A percentile compares a stretch with the other conserved stretches of the same genome.
These are phyloP conservation scores for Drosophila sp. DNA, from an alignment of 1,140 invertebrate species.

Conservation along the genomic window DNA sequence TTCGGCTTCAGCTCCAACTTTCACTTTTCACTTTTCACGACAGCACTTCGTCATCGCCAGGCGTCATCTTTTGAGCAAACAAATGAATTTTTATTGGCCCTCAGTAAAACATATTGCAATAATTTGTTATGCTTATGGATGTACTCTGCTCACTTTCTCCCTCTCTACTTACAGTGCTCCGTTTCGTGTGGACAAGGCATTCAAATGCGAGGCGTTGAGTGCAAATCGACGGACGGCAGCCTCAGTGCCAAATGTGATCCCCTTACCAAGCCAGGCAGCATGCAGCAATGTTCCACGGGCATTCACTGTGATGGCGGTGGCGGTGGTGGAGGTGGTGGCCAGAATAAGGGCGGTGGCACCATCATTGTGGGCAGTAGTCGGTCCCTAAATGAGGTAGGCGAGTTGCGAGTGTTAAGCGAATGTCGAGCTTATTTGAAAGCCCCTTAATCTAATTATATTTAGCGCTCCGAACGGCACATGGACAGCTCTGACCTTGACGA, in stretches of 20 bases:
- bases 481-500: slow-evolving; percentile 68
- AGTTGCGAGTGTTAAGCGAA: neutral
- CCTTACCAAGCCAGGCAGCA: slow-evolving; percentile 86
- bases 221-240: slow-evolving; percentile 86
- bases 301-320: slow-evolving; percentile 86
- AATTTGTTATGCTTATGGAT: slow-evolving; percentile 72
- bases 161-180: slow-evolving; percentile 90
- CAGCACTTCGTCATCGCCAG: slow-evolving; percentile 57
- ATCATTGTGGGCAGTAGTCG: slow-evolving; percentile 82
- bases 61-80: slow-evolving; percentile 62
- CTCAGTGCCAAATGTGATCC: slow-evolving; percentile 86
- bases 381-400: slow-evolving; percentile 63
- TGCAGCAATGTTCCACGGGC: slow-evolving; percentile 88
- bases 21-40: slow-evolving; percentile 37
- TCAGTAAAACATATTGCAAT: slow-evolving; percentile 68
- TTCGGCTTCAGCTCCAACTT: slow-evolving; percentile 37
- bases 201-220: slow-evolving; percentile 93
- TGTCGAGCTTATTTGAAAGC: neutral
- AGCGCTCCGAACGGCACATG: slow-evolving; percentile 69
- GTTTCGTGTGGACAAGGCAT: slow-evolving; percentile 92
- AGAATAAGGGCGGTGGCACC: slow-evolving; percentile 65
- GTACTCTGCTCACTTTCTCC: neutral
- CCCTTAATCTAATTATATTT: slow-evolving; percentile 25
- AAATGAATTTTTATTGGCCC: slow-evolving; percentile 63
- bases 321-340: slow-evolving; percentile 16